Conservation (phyloP, 2,113 vertebrate genomes). For the Ammodytes dubius region DNA sequence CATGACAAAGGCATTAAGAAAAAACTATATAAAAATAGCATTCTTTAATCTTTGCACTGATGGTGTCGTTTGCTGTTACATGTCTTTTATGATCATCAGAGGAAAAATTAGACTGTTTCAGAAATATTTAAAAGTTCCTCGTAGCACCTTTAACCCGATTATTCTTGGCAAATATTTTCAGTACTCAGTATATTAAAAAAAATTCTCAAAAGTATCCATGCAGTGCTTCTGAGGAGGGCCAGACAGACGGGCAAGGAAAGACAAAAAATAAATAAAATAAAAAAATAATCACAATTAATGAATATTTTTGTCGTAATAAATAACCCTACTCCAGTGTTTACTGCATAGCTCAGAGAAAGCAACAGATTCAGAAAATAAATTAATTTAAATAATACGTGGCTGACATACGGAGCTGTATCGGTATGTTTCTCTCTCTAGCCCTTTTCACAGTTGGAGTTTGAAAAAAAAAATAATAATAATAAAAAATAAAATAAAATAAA, state of each 20-base stretch:
- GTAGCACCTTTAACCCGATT: no score
- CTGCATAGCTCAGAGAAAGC: conserved; percentile 77
- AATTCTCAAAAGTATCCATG: conserved; percentile 26
- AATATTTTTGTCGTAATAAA: conserved; percentile 59
- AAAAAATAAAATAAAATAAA: no score
- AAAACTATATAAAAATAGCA: no score
- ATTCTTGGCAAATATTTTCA: no score
- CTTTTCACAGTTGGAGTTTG: conserved; percentile 80
- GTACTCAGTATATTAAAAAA: background rate
- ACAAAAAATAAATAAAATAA: background rate
- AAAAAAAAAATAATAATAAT: conserved; percentile 20
- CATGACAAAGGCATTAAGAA: no score
- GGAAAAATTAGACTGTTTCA: no score
- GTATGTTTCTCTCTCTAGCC: conserved; percentile 77
- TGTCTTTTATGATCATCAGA: no score
- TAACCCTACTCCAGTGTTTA: conserved; percentile 52
- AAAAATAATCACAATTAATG: conserved; percentile 18
- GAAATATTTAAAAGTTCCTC: no score
- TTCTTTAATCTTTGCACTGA: no score
- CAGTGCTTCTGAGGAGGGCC: conserved; percentile 30
- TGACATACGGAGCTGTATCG: conserved; percentile 59
- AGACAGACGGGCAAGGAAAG: background rate
- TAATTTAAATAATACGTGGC: conserved; percentile 57
- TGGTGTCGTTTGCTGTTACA: no score
- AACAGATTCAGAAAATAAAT: conserved; percentile 68